Evolutionary conservation across 2,797 vertebrate genomes (phyloP).

Genomic region (Eupleurogrammus muticus): DNA sequence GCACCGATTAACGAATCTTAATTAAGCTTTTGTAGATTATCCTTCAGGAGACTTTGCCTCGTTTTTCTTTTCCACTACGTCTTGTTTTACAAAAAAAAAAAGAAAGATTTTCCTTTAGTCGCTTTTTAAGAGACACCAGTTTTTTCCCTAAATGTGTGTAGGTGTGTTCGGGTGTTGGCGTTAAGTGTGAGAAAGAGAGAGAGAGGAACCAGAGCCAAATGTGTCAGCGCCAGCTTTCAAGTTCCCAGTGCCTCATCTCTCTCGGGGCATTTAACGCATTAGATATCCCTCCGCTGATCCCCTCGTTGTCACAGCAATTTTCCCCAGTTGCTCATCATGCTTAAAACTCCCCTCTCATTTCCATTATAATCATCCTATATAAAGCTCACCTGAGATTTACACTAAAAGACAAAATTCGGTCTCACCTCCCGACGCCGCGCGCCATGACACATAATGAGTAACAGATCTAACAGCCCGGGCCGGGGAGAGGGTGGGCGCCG

Average conservation of each 20-base stretch:
- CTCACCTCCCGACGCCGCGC: constrained; percentile 63
- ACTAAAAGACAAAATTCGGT: constrained; percentile 65
- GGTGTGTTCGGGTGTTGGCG: constrained; percentile 24
- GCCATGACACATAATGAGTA: constrained; percentile 53
- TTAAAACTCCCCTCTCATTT: constrained; percentile 80
- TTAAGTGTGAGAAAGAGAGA: constrained; percentile 27
- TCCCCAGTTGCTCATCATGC: constrained; percentile 83
- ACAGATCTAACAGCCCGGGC: constrained; percentile 46
- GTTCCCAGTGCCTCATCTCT: constrained; percentile 76
- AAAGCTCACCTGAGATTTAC: constrained; percentile 80
- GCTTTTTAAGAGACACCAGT: constrained; percentile 63
- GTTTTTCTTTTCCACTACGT: constrained; percentile 45
- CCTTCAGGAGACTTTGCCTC: constrained; percentile 83
- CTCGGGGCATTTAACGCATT: constrained; percentile 77
- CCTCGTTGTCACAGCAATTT: constrained; percentile 83
- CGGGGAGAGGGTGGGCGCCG: constrained; percentile 32
- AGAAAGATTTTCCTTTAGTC: constrained; percentile 54
- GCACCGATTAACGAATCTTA: constrained; percentile 83
- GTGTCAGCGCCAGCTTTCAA: constrained; percentile 76
- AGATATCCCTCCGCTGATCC: constrained; percentile 78
- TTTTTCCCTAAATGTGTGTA: constrained; percentile 55
- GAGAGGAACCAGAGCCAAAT: constrained; percentile 58
- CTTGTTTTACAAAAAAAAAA: constrained; percentile 54
- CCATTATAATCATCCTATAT: constrained; percentile 78
- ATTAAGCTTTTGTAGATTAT: constrained; percentile 84